Conservation (phyloP, 1,140 invertebrate species). For the Melitaea cinxia region DNA sequence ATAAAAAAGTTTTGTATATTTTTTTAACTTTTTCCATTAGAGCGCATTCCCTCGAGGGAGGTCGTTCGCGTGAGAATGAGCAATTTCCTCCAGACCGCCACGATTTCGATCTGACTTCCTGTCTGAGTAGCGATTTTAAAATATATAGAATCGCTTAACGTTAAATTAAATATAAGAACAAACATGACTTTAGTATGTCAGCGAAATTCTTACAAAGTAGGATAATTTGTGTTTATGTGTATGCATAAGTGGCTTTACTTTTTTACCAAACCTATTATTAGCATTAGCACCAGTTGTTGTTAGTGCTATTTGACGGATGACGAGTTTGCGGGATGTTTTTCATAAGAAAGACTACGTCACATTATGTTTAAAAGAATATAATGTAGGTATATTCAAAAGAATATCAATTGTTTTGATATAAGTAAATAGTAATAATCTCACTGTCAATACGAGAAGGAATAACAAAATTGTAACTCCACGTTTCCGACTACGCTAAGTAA, state of each 20-base stretch:
- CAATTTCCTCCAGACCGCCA: constrained; percentile 74
- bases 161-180: constrained; percentile 59
- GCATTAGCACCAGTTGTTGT: too few relatives aligned
- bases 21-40: constrained; percentile 79
- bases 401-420: too few relatives aligned
- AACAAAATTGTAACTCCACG: too few relatives aligned
- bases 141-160: constrained; percentile 75
- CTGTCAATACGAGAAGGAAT: too few relatives aligned
- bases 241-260: not conserved
- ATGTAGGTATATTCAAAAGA: too few relatives aligned
- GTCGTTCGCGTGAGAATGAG: constrained; percentile 77
- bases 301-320: too few relatives aligned
- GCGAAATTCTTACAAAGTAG: constrained; percentile 17
- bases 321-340: too few relatives aligned
- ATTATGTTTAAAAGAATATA: too few relatives aligned
- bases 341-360: too few relatives aligned
- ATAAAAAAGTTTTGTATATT: constrained; percentile 75
- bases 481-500: too few relatives aligned
- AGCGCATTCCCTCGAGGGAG: constrained; percentile 61
- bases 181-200: constrained; percentile 30
- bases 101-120: constrained; percentile 79
- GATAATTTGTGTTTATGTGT: constrained; percentile 2
- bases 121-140: constrained; percentile 75
- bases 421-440: too few relatives aligned
- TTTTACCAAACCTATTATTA: not conserved